Evolutionary conservation across 2,113 vertebrate genomes (phyloP).

Genomic region (Anser brachyrhynchus): DNA sequence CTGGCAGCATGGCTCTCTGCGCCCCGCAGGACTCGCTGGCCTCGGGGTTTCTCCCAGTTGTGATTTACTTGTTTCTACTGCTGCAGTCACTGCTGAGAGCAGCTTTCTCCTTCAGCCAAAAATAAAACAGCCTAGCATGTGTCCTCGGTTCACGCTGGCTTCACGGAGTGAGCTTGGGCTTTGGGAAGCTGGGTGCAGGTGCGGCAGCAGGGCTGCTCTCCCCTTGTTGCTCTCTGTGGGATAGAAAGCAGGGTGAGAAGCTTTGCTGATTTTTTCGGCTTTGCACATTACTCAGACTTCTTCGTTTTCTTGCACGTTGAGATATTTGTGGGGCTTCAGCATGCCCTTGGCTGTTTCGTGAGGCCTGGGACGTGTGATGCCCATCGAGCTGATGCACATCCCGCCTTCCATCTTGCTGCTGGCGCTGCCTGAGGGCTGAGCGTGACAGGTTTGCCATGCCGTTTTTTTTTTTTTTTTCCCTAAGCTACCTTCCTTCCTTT

Average conservation of each 20-base stretch:
- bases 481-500: constrained; percentile 47
- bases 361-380: background rate
- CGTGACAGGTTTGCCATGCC: background rate
- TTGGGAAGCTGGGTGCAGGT: accelerated
- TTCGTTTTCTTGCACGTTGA: background rate
- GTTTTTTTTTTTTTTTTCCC: background rate
- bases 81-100: background rate
- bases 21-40: accelerated
- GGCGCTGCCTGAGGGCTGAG: accelerated
- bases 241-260: background rate
- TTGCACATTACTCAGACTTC: background rate
- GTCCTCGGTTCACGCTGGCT: background rate
- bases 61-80: background rate
- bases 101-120: background rate
- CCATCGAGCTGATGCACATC: accelerated
- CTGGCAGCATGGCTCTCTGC: background rate
- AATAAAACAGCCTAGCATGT: background rate
- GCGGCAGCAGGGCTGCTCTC: background rate
- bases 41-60: background rate
- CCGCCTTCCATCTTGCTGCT: accelerated
- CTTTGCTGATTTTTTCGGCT: background rate
- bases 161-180: background rate
- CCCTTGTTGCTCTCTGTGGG: background rate
- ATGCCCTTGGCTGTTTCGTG: background rate
- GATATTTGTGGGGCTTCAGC: background rate